A percentile compares a stretch with the other conserved stretches of the same genome.
phyloP scores from a whole-genome alignment of 2,888 invertebrate species.

The Yponomeuta sedellus region DNA sequence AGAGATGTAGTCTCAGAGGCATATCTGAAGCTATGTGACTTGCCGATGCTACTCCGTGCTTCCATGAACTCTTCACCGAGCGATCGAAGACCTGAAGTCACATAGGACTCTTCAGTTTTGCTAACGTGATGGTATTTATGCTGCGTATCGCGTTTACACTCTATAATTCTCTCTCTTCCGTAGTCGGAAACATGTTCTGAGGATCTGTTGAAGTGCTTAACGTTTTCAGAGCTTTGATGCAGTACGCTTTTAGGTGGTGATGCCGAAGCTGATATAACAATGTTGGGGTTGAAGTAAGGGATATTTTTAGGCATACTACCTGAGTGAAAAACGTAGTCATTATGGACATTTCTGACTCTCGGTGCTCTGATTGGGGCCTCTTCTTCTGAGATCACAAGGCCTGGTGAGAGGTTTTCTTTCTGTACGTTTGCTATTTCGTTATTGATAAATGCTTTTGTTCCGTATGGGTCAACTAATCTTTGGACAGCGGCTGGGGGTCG shows the following conservation, averaged over 20 bases:
- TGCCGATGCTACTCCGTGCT: conserved; percentile 78
- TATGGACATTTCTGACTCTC: conserved; percentile 51
- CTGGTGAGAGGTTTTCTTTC: conserved; percentile 45
- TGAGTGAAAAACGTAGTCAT: conserved; percentile 56
- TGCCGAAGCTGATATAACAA: conserved; percentile 46
- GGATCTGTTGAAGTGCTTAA: conserved; percentile 52
- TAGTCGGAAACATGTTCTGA: conserved; percentile 56
- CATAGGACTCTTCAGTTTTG: conserved; percentile 57
- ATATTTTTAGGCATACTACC: conserved; percentile 68
- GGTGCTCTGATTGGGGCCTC: conserved; percentile 52
- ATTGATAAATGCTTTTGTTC: conserved; percentile 61
- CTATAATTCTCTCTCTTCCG: conserved; percentile 40
- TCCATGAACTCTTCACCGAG: conserved; percentile 65
- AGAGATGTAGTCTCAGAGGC: conserved; percentile 70
- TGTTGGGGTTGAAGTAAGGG: conserved; percentile 57
- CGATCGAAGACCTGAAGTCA: conserved; percentile 52
- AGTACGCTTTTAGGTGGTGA: conserved; percentile 60
- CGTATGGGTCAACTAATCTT: conserved; percentile 54
- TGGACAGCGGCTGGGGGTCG: conserved; percentile 54
- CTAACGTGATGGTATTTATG: conserved; percentile 36
- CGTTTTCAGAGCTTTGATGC: conserved; percentile 63
- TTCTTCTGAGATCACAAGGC: conserved; percentile 51
- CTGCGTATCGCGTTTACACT: conserved; percentile 44
- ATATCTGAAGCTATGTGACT: conserved; percentile 83
- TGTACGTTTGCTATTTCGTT: conserved; percentile 49